Evolutionary conservation across 2,888 invertebrate species (phyloP).

Genomic region (Altica lythri): DNA sequence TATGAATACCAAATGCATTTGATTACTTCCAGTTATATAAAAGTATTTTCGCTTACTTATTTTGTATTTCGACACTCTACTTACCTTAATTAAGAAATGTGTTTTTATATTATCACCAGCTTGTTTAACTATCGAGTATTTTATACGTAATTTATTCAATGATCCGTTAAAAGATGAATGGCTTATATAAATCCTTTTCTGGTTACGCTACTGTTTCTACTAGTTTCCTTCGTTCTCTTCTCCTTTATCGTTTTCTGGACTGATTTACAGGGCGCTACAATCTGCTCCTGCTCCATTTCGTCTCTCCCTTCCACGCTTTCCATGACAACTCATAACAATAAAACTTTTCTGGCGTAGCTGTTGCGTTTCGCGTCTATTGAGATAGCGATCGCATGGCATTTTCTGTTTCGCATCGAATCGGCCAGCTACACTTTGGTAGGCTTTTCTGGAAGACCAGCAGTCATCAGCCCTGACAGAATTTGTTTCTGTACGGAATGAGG

Average conservation of each 20-base stretch:
- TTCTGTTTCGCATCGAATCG: not conserved
- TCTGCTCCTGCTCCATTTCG: conserved; percentile 44
- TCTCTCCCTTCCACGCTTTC: conserved; percentile 28
- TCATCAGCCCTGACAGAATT: not conserved
- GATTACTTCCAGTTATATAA: too few species aligned
- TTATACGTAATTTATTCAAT: too few species aligned
- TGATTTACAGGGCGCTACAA: conserved; percentile 44
- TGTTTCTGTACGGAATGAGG: conserved; percentile 1
- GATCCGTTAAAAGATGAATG: too few species aligned
- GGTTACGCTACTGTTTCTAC: conserved; percentile 11
- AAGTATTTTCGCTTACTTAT: too few species aligned
- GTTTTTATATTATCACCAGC: too few species aligned
- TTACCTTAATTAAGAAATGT: too few species aligned
- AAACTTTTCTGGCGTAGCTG: conserved; percentile 22
- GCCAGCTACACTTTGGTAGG: not conserved
- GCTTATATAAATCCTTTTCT: too few species aligned
- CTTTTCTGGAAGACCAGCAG: not conserved
- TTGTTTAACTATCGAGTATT: too few species aligned
- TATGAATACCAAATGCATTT: too few species aligned
- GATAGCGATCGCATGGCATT: not conserved
- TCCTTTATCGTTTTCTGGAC: conserved; percentile 44
- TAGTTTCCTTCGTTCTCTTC: conserved; percentile 42
- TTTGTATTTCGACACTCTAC: too few species aligned
- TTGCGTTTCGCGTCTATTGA: conserved; percentile 3
- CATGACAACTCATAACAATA: conserved; percentile 30